Base-by-base conservation (phyloP, 2,797 vertebrate genomes). In the Gallirallus australis region DNA sequence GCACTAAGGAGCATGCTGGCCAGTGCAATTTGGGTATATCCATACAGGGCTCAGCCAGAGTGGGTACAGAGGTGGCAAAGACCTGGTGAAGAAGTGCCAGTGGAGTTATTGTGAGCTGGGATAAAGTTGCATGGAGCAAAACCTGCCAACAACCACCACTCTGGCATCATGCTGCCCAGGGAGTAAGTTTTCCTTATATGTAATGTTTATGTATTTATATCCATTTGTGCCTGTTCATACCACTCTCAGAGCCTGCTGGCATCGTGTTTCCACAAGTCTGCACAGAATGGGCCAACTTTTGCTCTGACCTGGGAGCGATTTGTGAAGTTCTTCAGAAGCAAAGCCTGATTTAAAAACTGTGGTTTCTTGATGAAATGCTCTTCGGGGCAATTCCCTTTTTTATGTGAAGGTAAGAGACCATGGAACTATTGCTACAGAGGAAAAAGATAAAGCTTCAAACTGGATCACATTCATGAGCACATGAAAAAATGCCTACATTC, bases 281-380 rank as follows among this genome's bases (percentile, higher is more conserved):
- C 16, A 77, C n/a, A 54, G 61, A 82, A 73, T 20, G 50, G 48
- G 68, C 82, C 85, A 80, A 35, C 40, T 86, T 80, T 60, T 82
- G 15, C 31, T 68, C 45, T 60, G 40, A 65, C 24, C 17, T 54
- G 78, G 2, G 2, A 82, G 72, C 33, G 63, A 64, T 80, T 57
- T 70, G 14, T 50, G n/a, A 92, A 84, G 24, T 31, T 90, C 39
- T 59, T 89, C 45, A 87, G 68, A 95, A 75, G 37, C 11, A 95
- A 89, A 85, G 6, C n/a, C 80, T 89, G 10, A 90, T 73, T 92
- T 92, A 53, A 94, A 78, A 96, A 54, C 12, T n/a, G 54, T 65
- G 68, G 39, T 82, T 96, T 92, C 78, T 69, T 68, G 50, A 60
- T n/a, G 27, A 80, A 89, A 64, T 40, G 11, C 3, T 82, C 42